These are phyloP conservation scores for Eilema depressum DNA, from an alignment of 2,888 invertebrate species.

Conservation along the genomic window DNA sequence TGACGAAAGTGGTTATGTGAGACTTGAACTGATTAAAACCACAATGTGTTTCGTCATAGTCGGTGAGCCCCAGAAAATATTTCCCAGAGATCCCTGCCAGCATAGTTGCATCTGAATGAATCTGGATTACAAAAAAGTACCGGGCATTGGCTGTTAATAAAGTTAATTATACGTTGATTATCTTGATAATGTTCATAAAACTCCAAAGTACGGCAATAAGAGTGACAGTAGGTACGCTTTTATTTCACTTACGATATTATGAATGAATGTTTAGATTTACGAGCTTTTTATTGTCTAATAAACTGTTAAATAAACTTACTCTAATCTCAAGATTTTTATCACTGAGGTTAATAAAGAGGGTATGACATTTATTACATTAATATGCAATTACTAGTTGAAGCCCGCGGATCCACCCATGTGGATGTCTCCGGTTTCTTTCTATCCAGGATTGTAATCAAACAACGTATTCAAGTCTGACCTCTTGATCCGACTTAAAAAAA, in stretches of 20 bases:
- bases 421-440: too few species aligned
- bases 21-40: too few species aligned
- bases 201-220: background rate
- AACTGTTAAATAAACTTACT: background rate
- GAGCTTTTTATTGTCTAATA: slow-evolving; percentile 2
- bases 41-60: too few species aligned
- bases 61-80: too few species aligned
- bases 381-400: background rate
- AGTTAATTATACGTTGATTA: background rate
- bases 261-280: background rate
- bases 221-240: background rate
- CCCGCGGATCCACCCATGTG: too few species aligned
- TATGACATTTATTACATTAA: background rate
- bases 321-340: background rate
- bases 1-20: too few species aligned
- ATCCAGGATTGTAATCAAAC: too few species aligned
- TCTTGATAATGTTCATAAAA: background rate
- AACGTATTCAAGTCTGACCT: too few species aligned
- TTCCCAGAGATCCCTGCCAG: too few species aligned
- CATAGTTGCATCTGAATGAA: too few species aligned
- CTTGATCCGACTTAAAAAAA: too few species aligned
- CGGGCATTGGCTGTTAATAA: background rate
- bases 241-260: background rate
- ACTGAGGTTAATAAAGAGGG: background rate
- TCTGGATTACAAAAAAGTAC: background rate